These are phyloP conservation scores for Rhabdomys pumilio DNA, from an alignment of 2,797 vertebrate genomes.

Conservation along the genomic window DNA sequence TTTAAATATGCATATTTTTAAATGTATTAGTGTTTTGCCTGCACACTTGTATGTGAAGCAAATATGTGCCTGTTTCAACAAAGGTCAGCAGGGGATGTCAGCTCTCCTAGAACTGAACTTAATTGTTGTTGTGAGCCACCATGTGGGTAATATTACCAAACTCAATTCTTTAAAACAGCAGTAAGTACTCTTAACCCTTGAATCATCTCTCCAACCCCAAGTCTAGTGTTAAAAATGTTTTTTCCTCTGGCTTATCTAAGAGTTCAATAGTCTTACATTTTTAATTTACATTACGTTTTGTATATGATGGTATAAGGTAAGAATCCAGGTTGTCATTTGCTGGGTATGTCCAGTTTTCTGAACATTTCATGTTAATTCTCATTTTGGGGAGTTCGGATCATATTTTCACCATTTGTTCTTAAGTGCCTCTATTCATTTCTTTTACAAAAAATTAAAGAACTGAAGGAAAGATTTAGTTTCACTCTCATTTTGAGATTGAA, in stretches of 20 bases:
- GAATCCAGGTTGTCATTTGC: neutral
- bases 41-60: neutral
- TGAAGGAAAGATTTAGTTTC: neutral
- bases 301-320: neutral
- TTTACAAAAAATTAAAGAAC: neutral
- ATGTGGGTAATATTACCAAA: neutral
- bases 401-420: neutral
- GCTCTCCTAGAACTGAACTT: neutral
- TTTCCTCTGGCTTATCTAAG: neutral
- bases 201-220: neutral
- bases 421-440: neutral
- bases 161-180: neutral
- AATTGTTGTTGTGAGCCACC: neutral
- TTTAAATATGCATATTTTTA: neutral
- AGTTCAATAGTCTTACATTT: neutral
- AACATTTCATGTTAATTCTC: too few relatives aligned
- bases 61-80: too few relatives aligned
- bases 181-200: neutral
- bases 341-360: neutral
- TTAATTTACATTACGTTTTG: neutral
- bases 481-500: neutral
- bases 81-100: neutral
- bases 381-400: neutral
- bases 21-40: neutral
- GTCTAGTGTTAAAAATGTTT: neutral